phyloP scores from a whole-genome alignment of 2,113 vertebrate genomes.

The Sphaerodactylus townsendi region DNA sequence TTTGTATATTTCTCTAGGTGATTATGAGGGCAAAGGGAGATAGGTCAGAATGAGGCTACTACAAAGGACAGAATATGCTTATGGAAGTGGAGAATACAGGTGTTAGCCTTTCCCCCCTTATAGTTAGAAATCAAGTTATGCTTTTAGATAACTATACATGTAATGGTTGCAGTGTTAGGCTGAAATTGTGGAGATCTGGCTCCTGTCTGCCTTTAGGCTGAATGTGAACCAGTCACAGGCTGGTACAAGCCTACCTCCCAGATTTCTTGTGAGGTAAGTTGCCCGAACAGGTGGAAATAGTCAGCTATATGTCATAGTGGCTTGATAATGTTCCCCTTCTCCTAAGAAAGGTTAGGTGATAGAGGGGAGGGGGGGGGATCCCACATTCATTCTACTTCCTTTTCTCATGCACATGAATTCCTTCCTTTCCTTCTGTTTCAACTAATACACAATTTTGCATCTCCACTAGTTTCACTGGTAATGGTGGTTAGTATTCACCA shows the following conservation, averaged over 20 bases:
- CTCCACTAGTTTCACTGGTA: too few relatives aligned
- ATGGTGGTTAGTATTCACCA: background rate
- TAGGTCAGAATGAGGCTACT: slow-evolving; percentile 32
- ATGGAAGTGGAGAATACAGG: background rate
- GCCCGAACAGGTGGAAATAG: background rate
- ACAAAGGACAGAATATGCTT: slow-evolving; percentile 32
- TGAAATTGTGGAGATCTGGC: too few relatives aligned
- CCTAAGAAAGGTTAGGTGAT: background rate
- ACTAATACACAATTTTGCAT: background rate
- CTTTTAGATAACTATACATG: too few relatives aligned
- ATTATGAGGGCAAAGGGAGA: slow-evolving; percentile 31
- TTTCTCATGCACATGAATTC: background rate
- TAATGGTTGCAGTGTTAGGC: too few relatives aligned
- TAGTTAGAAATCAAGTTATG: background rate
- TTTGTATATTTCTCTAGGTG: slow-evolving; percentile 46
- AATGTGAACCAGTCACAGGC: too few relatives aligned
- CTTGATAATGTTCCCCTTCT: background rate
- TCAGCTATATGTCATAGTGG: background rate
- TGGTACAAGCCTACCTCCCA: too few relatives aligned
- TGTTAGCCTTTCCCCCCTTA: background rate
- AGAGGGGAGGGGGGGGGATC: too few relatives aligned
- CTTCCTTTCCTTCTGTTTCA: background rate
- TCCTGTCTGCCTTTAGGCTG: too few relatives aligned
- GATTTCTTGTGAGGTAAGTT: background rate
- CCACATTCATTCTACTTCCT: background rate